These are phyloP conservation scores for Channa striata DNA, from an alignment of 2,797 vertebrate genomes.

Conservation along the genomic window DNA sequence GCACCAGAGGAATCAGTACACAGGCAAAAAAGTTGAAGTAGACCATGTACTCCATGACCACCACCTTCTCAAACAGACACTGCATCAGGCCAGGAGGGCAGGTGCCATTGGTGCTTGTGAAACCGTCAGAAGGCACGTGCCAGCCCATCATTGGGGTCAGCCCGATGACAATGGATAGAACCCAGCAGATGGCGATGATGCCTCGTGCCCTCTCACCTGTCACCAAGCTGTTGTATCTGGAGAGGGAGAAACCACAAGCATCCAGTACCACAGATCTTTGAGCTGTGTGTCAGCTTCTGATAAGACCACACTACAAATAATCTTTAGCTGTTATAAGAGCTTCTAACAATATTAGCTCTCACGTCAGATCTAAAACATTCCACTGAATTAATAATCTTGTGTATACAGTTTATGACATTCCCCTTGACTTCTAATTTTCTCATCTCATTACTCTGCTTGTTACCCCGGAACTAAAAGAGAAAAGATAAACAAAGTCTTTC, in stretches of 20 bases:
- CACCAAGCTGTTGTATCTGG: constrained; percentile 95
- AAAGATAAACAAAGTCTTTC: constrained; percentile 50
- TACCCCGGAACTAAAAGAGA: constrained; percentile 46
- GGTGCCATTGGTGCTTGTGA: constrained; percentile 40
- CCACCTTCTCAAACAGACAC: constrained; percentile 93
- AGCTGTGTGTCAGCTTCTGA: background rate
- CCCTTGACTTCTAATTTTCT: constrained; percentile 14
- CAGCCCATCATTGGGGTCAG: constrained; percentile 97
- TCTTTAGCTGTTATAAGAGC: background rate
- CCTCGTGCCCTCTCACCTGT: constrained; percentile 89
- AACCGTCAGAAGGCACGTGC: constrained; percentile 73
- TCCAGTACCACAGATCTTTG: constrained; percentile 4
- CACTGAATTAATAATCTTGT: background rate
- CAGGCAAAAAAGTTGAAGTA: constrained; percentile 97
- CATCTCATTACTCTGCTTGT: constrained; percentile 18
- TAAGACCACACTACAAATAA: background rate
- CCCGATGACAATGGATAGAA: constrained; percentile 93
- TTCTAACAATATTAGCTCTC: background rate
- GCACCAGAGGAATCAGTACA: constrained; percentile 90
- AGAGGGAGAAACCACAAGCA: constrained; percentile 43
- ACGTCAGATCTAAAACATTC: background rate
- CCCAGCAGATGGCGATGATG: constrained; percentile 95
- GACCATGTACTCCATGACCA: constrained; percentile 97
- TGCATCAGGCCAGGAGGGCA: constrained; percentile 84
- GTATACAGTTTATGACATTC: constrained; percentile 1